Evolutionary conservation across 2,113 vertebrate genomes (phyloP).

Genomic region (Loxodonta africana): DNA sequence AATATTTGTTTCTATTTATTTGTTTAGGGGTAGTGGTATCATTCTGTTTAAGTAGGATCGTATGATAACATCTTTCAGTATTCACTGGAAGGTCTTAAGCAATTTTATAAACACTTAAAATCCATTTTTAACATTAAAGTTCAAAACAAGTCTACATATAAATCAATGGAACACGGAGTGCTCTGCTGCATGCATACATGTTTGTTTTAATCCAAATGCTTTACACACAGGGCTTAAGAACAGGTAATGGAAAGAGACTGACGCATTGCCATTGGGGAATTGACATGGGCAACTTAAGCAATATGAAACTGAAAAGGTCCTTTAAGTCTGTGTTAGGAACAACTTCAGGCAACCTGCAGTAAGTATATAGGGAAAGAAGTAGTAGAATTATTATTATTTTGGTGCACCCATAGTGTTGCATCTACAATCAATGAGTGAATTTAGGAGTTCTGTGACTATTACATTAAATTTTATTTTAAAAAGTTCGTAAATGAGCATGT

Average conservation of each 20-base stretch:
- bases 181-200: neutral
- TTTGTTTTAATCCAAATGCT: neutral
- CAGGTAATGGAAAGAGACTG: neutral
- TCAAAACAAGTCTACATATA: neutral
- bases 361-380: neutral
- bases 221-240: neutral
- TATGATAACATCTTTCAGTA: neutral
- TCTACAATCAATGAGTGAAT: neutral
- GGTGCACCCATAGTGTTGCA: neutral
- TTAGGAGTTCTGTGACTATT: neutral
- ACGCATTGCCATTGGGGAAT: neutral
- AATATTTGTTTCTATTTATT: neutral
- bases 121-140: neutral
- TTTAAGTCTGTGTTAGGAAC: neutral
- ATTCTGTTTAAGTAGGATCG: neutral
- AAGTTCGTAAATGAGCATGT: neutral
- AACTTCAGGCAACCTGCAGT: rapidly evolving
- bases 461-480: neutral
- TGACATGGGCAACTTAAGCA: neutral
- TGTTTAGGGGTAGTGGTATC: neutral
- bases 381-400: neutral
- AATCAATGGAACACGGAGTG: neutral
- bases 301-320: neutral
- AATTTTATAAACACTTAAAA: slow-evolving; percentile 3
- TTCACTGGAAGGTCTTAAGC: neutral